These are phyloP conservation scores for Anoplophora glabripennis DNA, from an alignment of 1,140 invertebrate genomes.

Conservation along the genomic window DNA sequence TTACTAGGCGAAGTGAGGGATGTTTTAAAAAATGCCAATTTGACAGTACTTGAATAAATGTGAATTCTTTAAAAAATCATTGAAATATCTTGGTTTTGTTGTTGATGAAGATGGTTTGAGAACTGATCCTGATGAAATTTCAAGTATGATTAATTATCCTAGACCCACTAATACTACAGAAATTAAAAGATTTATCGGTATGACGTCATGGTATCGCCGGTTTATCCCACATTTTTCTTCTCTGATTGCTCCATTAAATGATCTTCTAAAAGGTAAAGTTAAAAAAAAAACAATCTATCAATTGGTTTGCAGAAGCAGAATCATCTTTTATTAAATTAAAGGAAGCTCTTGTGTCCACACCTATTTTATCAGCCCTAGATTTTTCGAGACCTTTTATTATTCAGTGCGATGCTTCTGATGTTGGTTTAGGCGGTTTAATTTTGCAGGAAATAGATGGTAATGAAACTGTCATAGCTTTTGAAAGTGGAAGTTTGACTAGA, in stretches of 20 bases:
- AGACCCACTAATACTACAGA: constrained; percentile 26
- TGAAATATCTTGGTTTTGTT: constrained; percentile 19
- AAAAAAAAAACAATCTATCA: too few species aligned
- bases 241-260: constrained; percentile 45
- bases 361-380: constrained; percentile 34
- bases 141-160: constrained; percentile 25
- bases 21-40: too few species aligned
- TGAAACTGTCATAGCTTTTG: constrained; percentile 33
- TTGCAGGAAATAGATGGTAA: constrained; percentile 25
- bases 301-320: constrained; percentile 18
- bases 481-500: constrained; percentile 28
- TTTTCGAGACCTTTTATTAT: constrained; percentile 29
- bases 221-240: constrained; percentile 48
- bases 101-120: constrained; percentile 15
- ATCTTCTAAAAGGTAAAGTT: constrained; percentile 40
- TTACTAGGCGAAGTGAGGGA: too few species aligned
- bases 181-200: constrained; percentile 45
- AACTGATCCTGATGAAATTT: constrained; percentile 9
- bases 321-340: constrained; percentile 26
- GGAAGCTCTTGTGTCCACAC: constrained; percentile 24
- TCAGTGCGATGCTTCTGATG: constrained; percentile 26
- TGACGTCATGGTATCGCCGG: constrained; percentile 49
- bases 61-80: constrained; percentile 19
- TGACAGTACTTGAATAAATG: too few species aligned
- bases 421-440: constrained; percentile 32